phyloP scores from a whole-genome alignment of 2,888 invertebrate genomes.

The Harpalus rubripes region DNA sequence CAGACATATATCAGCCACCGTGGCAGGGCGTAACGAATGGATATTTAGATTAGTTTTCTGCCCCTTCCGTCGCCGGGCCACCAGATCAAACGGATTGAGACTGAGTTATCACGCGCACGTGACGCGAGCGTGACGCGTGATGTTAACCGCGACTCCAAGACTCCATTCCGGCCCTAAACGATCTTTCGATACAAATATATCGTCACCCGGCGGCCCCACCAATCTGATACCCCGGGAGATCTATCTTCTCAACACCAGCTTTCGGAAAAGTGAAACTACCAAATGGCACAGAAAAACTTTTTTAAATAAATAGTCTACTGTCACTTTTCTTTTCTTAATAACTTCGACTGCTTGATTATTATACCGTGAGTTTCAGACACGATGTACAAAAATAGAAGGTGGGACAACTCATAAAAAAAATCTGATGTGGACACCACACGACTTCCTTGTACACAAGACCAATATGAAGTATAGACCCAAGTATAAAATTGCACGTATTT shows the following conservation, averaged over 20 bases:
- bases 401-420: too few species aligned
- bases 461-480: too few species aligned
- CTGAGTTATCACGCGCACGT: slow-evolving; percentile 62
- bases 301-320: slow-evolving; percentile 25
- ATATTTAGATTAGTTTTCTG: slow-evolving; percentile 67
- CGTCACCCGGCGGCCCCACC: slow-evolving; percentile 17
- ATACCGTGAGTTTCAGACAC: too few species aligned
- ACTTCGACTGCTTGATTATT: not conserved
- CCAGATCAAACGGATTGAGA: slow-evolving; percentile 61
- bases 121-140: slow-evolving; percentile 53
- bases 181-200: slow-evolving; percentile 54
- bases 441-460: too few species aligned
- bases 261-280: slow-evolving; percentile 24
- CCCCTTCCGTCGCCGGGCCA: slow-evolving; percentile 29
- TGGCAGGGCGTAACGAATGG: slow-evolving; percentile 64
- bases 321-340: not conserved
- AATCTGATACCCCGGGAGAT: slow-evolving; percentile 37
- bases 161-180: slow-evolving; percentile 47
- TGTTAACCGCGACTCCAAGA: slow-evolving; percentile 53
- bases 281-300: slow-evolving; percentile 9
- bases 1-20: slow-evolving; percentile 72
- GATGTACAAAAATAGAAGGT: too few species aligned
- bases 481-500: too few species aligned
- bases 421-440: too few species aligned
- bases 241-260: slow-evolving; percentile 19